Base-by-base conservation (phyloP, 1,140 invertebrate species). In the Papilio polyxenes region DNA sequence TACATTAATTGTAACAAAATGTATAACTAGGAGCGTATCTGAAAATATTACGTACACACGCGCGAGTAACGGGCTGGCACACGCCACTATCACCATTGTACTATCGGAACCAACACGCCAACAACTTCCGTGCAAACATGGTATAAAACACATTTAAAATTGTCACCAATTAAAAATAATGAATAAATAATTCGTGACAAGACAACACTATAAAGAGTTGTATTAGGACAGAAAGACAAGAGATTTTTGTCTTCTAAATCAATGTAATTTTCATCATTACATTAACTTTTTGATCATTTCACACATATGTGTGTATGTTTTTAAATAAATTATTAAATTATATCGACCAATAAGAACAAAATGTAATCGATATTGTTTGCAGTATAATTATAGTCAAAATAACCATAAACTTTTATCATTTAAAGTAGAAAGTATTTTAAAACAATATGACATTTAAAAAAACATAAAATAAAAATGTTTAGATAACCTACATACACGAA, bases 1-100 rank as follows among this genome's bases (percentile, higher is more conserved):
- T 65, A 2, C 13, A 40, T 37, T 15, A 69, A 72, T 3, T 15
- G 3, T 37, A 17, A 72, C 37, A 72, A 72, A 72, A 7, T 72
- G 65, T 72, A 8, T 40, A 31, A 72, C 37, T 37, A 37, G 65
- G 5, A 11, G 31, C 10, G 0, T 1, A 3, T 69, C 10, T 15
- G 65, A 11, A 37, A 37, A 72, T 31, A 17, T 11, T 11, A 40
- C 17, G 65, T 13, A 72, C 65, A 72, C 49, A 77, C 75, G 49
- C 23, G 75, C 75, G 48, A 13, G 75, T 77, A 77, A 77, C 75
- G 75, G 75, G 23, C 20, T 23, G 20, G n/a, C 75, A 49, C 49
- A 17, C 44, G 75, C 17, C 40, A 20, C 49, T 77, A 77, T 77
- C 75, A 49, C 49, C 20, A 31, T 48, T 44, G 8, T 48, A 15